These are phyloP conservation scores for Pedicia rivosa DNA, from an alignment of 2,888 invertebrate genomes.

Conservation along the genomic window DNA sequence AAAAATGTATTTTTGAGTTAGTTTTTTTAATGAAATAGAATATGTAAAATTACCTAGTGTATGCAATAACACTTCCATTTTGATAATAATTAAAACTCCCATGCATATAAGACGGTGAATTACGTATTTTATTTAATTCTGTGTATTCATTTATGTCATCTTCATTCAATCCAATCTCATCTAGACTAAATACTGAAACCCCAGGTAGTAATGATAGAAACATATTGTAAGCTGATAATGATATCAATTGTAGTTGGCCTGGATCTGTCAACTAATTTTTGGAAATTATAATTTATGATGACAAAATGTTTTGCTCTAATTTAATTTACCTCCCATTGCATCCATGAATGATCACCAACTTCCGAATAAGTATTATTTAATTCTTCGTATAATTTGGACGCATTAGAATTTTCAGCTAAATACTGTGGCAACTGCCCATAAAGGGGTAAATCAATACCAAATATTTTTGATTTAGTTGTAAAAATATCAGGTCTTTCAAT, in stretches of 20 bases:
- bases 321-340: slow-evolving; percentile 23
- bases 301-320: not conserved
- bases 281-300: not conserved
- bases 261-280: slow-evolving; percentile 14
- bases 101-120: slow-evolving; percentile 45
- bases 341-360: slow-evolving; percentile 21
- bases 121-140: slow-evolving; percentile 31
- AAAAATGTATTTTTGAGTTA: too few relatives aligned
- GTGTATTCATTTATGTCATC: too few relatives aligned
- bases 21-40: not conserved
- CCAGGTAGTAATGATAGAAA: slow-evolving; percentile 67
- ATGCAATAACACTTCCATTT: slow-evolving; percentile 42
- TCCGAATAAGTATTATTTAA: slow-evolving; percentile 17
- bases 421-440: slow-evolving; percentile 22
- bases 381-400: slow-evolving; percentile 18
- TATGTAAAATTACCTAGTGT: slow-evolving; percentile 42
- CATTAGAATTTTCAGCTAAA: slow-evolving; percentile 12
- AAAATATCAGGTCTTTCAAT: slow-evolving; percentile 21
- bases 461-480: too few relatives aligned
- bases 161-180: too few relatives aligned
- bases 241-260: slow-evolving; percentile 13
- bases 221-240: slow-evolving; percentile 36
- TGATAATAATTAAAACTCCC: slow-evolving; percentile 34
- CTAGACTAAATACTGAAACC: slow-evolving; percentile 42
- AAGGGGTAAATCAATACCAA: slow-evolving; percentile 26